Evolutionary conservation across 2,113 vertebrate genomes (phyloP).

Genomic region (Cariama cristata): DNA sequence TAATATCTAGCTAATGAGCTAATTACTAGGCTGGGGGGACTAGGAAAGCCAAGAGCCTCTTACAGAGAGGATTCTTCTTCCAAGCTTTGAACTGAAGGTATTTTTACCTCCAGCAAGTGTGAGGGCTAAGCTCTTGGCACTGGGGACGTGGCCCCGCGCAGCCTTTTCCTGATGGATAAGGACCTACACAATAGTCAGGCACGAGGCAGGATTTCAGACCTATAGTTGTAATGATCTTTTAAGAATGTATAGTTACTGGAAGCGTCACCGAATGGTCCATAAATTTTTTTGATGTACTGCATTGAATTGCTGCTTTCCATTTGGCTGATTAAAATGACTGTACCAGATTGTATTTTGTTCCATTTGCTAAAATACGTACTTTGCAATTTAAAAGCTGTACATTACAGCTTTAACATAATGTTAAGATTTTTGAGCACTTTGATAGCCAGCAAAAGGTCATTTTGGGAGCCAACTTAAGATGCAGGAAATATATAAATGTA

Average conservation of each 20-base stretch:
- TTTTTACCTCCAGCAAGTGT: not conserved
- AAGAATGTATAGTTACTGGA: conserved; percentile 32
- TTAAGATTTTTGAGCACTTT: not conserved
- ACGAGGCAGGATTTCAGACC: not conserved
- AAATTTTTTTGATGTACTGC: not conserved
- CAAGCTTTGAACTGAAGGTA: not conserved
- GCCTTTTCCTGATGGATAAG: not conserved
- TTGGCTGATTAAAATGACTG: conserved; percentile 46
- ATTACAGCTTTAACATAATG: not conserved
- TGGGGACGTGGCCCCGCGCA: not conserved
- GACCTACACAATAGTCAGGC: not conserved
- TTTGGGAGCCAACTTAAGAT: conserved; percentile 12
- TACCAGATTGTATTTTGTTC: conserved; percentile 19
- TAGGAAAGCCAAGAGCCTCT: not conserved
- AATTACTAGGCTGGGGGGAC: not conserved
- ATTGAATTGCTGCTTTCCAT: conserved; percentile 22
- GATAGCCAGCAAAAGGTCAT: conserved; percentile 23
- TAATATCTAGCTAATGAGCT: not conserved
- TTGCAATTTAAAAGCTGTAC: not conserved
- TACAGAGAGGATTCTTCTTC: not conserved
- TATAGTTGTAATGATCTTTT: not conserved
- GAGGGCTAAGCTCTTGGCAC: not conserved
- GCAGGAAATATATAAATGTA: not conserved
- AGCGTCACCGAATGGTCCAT: not conserved
- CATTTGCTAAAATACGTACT: not conserved